Percentiles rank a stretch among this genome's conserved stretches.
These are phyloP conservation scores for Blastobasis adustella DNA, from an alignment of 2,888 invertebrate genomes.

Conservation along the genomic window DNA sequence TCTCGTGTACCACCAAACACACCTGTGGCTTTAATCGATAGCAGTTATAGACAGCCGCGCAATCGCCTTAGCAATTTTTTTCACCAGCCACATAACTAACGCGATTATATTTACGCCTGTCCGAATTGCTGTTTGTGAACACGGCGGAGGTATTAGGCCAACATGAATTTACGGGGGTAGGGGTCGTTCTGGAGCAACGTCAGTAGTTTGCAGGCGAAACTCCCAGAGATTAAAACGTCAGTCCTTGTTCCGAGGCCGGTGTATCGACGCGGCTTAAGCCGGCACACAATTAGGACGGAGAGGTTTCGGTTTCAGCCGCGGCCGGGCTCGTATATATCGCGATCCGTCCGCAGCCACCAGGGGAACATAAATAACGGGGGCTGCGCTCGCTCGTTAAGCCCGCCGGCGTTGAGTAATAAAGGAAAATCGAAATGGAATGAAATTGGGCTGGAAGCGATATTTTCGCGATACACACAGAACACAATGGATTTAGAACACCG, in stretches of 20 bases:
- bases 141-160: background rate
- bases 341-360: conserved; percentile 70
- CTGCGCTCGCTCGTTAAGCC: conserved; percentile 71
- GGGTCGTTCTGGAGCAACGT: background rate
- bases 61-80: too few species aligned
- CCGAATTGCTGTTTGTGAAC: conserved; percentile 1
- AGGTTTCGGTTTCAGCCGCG: conserved; percentile 50
- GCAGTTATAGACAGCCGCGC: too few species aligned
- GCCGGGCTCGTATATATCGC: conserved; percentile 64
- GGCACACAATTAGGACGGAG: conserved; percentile 62
- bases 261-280: conserved; percentile 60
- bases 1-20: too few species aligned
- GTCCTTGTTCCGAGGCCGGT: conserved; percentile 37
- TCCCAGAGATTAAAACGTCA: conserved; percentile 50
- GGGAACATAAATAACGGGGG: conserved; percentile 72
- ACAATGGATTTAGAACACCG: conserved; percentile 65
- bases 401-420: conserved; percentile 72
- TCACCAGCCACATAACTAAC: too few species aligned
- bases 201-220: conserved; percentile 3
- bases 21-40: too few species aligned
- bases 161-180: conserved; percentile 1
- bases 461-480: conserved; percentile 60
- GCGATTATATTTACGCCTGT: background rate
- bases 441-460: conserved; percentile 71
- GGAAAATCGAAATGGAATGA: conserved; percentile 75